Evolutionary conservation across 2,113 vertebrate genomes (phyloP).

Genomic region (Nothocercus nigrocapillus): DNA sequence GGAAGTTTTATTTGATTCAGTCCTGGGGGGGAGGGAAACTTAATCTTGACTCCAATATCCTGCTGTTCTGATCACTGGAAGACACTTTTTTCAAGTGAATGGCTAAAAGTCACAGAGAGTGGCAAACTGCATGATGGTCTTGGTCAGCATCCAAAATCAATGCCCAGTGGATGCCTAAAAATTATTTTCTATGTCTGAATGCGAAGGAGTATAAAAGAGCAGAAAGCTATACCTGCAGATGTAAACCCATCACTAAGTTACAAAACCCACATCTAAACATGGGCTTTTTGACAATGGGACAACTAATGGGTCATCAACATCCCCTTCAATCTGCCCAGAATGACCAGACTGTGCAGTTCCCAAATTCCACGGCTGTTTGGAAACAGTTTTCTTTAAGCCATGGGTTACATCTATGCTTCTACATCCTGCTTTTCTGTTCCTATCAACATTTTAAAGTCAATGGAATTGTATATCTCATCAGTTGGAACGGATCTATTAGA

Average conservation of each 20-base stretch:
- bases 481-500: neutral
- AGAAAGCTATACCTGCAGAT: neutral
- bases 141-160: neutral
- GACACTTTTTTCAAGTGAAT: neutral
- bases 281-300: neutral
- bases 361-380: neutral
- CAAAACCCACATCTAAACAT: neutral
- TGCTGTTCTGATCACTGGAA: neutral
- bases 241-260: neutral
- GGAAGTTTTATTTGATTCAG: neutral
- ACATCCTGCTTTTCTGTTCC: rapidly evolving
- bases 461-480: neutral
- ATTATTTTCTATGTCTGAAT: neutral
- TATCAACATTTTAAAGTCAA: neutral
- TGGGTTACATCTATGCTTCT: neutral
- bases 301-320: neutral
- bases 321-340: neutral
- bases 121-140: neutral
- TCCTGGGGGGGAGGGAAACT: neutral
- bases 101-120: neutral
- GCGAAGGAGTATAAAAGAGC: neutral
- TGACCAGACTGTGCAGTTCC: neutral
- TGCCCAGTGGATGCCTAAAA: neutral
- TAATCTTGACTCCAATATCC: constrained; percentile 12
- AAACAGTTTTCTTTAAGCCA: neutral